phyloP scores from a whole-genome alignment of 2,888 invertebrate species.

The Meganola albula region DNA sequence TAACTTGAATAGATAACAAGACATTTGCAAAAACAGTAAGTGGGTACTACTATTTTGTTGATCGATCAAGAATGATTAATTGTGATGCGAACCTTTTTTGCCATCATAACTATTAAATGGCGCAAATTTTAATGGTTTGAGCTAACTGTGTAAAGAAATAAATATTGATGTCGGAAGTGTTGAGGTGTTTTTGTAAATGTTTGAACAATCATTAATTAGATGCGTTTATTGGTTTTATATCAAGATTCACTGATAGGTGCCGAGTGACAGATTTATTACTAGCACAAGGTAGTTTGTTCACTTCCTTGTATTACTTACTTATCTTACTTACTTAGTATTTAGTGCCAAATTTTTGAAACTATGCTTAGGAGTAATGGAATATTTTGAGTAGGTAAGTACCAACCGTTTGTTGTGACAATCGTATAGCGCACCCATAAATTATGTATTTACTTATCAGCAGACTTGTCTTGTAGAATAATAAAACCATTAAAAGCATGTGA shows the following conservation, averaged over 20 bases:
- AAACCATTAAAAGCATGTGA: neutral
- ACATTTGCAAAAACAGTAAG: constrained; percentile 54
- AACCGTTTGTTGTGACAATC: too few species aligned
- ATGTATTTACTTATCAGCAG: too few species aligned
- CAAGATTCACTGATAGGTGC: constrained; percentile 57
- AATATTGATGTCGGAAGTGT: constrained; percentile 59
- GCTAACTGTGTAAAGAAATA: too few species aligned
- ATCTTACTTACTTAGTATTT: constrained; percentile 38
- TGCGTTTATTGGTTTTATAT: constrained; percentile 60
- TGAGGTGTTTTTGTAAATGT: constrained; percentile 48
- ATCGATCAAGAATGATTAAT: constrained; percentile 55
- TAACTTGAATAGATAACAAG: constrained; percentile 43
- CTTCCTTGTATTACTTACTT: constrained; percentile 47
- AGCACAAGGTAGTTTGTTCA: constrained; percentile 52
- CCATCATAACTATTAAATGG: constrained; percentile 45
- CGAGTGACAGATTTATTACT: constrained; percentile 68
- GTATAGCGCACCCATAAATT: too few species aligned
- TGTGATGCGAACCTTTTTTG: constrained; percentile 40
- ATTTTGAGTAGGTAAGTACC: too few species aligned
- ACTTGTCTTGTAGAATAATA: neutral
- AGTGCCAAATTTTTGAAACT: constrained; percentile 38
- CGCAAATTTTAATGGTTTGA: constrained; percentile 47
- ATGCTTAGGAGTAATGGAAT: too few species aligned
- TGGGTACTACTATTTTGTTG: constrained; percentile 39
- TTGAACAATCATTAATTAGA: constrained; percentile 70